Evolutionary conservation across 2,888 invertebrate genomes (phyloP).

Genomic region (Zele albiditarsus): DNA sequence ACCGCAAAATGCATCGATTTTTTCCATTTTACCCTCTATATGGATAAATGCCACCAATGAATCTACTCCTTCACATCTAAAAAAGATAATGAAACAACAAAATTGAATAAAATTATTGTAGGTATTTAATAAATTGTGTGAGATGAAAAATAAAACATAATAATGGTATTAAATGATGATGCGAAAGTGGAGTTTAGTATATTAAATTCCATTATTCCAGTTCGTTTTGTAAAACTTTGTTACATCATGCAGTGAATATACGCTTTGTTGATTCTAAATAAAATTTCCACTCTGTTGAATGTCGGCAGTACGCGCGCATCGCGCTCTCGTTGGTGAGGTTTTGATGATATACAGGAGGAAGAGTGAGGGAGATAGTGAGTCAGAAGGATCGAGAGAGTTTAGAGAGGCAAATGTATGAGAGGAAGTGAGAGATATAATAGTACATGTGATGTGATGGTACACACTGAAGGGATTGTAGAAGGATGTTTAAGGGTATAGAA

Average conservation of each 20-base stretch:
- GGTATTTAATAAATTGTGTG: no score
- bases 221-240: conserved; percentile 23
- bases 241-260: conserved; percentile 12
- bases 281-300: conserved; percentile 34
- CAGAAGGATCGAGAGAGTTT: background rate
- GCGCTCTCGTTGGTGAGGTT: conserved; percentile 10
- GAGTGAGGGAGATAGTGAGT: background rate
- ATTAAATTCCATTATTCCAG: conserved; percentile 1
- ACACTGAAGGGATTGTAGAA: background rate
- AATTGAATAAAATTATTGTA: no score
- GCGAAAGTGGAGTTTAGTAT: background rate
- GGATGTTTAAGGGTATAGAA: conserved; percentile 8
- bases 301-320: background rate
- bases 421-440: background rate
- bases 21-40: conserved; percentile 87
- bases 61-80: conserved; percentile 85
- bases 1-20: conserved; percentile 92
- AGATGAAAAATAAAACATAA: no score
- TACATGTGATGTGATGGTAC: conserved; percentile 7
- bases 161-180: background rate
- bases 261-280: conserved; percentile 40
- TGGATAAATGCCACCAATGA: conserved; percentile 87
- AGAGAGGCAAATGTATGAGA: background rate
- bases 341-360: conserved; percentile 17
- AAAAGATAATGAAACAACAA: conserved; percentile 57